Conservation (phyloP, 2,113 vertebrate genomes). For the Edolisoma coerulescens region DNA sequence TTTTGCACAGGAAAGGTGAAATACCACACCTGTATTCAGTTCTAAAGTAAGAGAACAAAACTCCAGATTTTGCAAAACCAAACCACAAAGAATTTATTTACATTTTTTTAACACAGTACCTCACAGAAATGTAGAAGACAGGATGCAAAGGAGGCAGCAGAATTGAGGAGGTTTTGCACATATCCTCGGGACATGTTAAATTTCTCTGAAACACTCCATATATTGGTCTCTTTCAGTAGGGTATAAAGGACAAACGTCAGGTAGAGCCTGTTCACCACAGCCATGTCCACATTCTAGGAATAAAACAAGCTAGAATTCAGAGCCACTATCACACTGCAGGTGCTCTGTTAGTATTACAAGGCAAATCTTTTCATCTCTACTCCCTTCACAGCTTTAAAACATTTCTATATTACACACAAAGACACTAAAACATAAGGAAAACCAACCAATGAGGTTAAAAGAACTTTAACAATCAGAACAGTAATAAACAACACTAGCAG, state of each 20-base stretch:
- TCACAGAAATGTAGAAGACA: slow-evolving; percentile 92
- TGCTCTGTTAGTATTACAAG: neutral
- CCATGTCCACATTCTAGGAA: slow-evolving; percentile 76
- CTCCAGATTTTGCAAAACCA: neutral
- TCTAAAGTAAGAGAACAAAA: neutral
- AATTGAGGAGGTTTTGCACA: slow-evolving; percentile 84
- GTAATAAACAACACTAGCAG: neutral
- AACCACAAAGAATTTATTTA: neutral
- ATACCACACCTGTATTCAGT: neutral
- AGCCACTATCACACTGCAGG: neutral
- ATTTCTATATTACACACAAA: neutral
- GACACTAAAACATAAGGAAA: neutral
- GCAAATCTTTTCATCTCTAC: neutral
- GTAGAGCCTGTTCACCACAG: slow-evolving; percentile 81
- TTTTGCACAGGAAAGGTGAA: neutral
- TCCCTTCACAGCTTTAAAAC: neutral
- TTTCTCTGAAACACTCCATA: slow-evolving; percentile 86
- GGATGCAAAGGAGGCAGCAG: slow-evolving; percentile 86
- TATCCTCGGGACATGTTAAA: slow-evolving; percentile 89
- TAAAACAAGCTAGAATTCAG: slow-evolving; percentile 1
- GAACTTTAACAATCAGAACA: neutral
- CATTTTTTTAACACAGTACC: slow-evolving; percentile 66
- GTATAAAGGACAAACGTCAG: slow-evolving; percentile 84
- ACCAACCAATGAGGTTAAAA: neutral
- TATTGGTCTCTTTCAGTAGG: slow-evolving; percentile 84